Percentiles rank a stretch among this genome's conserved stretches.
These are phyloP conservation scores for Chalcosyrphus nemorum DNA, from an alignment of 2,888 invertebrate genomes.

Conservation along the genomic window DNA sequence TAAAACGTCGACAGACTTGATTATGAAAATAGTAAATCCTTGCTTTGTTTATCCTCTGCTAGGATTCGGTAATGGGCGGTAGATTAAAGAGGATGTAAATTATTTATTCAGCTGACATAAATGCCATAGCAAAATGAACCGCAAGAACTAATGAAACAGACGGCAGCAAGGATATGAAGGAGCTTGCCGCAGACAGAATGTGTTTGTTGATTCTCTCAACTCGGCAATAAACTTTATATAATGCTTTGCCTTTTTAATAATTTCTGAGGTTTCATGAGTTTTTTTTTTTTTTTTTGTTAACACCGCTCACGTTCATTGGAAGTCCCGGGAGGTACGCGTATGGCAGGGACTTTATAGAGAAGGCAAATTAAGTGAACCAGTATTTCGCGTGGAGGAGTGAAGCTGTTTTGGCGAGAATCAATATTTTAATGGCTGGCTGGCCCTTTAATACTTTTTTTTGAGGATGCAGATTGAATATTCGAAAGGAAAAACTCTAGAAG, in stretches of 20 bases:
- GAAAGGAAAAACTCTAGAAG: not conserved
- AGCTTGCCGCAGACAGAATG: not conserved
- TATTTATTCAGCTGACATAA: constrained; percentile 22
- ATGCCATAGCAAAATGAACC: constrained; percentile 3
- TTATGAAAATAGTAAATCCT: not conserved
- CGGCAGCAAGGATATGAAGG: not conserved
- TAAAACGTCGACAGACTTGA: not conserved
- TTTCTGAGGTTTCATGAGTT: constrained; percentile 24
- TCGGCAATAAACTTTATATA: constrained; percentile 33
- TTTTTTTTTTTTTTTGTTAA: not conserved
- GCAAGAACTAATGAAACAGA: constrained; percentile 1
- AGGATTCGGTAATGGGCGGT: not conserved
- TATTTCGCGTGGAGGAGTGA: constrained; percentile 4
- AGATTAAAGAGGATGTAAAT: not conserved
- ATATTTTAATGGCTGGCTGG: constrained; percentile 28
- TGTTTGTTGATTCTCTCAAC: not conserved
- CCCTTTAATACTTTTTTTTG: not conserved
- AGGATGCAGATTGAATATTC: not conserved
- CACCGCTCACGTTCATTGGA: not conserved
- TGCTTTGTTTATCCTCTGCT: not conserved
- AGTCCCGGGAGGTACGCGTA: not conserved
- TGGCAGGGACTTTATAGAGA: constrained; percentile 18
- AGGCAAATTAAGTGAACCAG: constrained; percentile 15
- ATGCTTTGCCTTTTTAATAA: constrained; percentile 29
- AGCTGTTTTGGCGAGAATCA: constrained; percentile 32